These are phyloP conservation scores for Ichneumoninae sp. DNA, from an alignment of 2,888 invertebrate species.

Conservation along the genomic window DNA sequence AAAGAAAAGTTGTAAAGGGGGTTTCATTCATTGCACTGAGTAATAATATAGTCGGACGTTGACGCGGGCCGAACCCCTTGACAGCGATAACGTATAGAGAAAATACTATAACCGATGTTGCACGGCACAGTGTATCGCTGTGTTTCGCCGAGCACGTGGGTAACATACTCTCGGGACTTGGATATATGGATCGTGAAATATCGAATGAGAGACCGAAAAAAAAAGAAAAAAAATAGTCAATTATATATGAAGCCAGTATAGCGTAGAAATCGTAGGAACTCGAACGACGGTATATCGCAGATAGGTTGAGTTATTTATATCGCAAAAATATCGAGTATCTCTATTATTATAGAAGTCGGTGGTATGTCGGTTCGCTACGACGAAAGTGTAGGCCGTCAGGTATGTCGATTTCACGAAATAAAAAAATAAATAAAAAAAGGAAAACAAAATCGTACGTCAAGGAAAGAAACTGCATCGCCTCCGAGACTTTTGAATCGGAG, in stretches of 20 bases:
- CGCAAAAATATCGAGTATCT: constrained; percentile 51
- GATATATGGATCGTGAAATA: constrained; percentile 30
- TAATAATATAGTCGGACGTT: constrained; percentile 54
- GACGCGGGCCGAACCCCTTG: constrained; percentile 42
- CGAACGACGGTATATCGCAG: constrained; percentile 11
- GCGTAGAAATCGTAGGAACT: constrained; percentile 47
- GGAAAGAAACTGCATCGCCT: not conserved
- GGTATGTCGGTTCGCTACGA: constrained; percentile 46
- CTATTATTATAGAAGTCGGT: constrained; percentile 52
- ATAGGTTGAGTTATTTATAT: constrained; percentile 61
- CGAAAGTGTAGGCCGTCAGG: constrained; percentile 37
- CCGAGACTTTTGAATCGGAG: not conserved
- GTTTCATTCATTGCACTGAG: constrained; percentile 57
- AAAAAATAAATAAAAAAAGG: not conserved
- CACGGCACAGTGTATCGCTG: constrained; percentile 11
- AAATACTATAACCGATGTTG: constrained; percentile 1
- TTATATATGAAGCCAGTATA: constrained; percentile 52
- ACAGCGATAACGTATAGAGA: constrained; percentile 49
- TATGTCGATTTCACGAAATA: constrained; percentile 20
- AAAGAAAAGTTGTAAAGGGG: constrained; percentile 21
- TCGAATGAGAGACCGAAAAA: constrained; percentile 46
- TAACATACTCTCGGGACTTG: constrained; percentile 13
- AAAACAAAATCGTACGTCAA: too few species aligned
- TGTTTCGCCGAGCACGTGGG: constrained; percentile 40
- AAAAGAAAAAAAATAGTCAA: constrained; percentile 37